Percentiles rank a stretch among this genome's conserved stretches.
Conservation (phyloP, 2,797 vertebrate genomes). For the Knipowitschia caucasica region DNA sequence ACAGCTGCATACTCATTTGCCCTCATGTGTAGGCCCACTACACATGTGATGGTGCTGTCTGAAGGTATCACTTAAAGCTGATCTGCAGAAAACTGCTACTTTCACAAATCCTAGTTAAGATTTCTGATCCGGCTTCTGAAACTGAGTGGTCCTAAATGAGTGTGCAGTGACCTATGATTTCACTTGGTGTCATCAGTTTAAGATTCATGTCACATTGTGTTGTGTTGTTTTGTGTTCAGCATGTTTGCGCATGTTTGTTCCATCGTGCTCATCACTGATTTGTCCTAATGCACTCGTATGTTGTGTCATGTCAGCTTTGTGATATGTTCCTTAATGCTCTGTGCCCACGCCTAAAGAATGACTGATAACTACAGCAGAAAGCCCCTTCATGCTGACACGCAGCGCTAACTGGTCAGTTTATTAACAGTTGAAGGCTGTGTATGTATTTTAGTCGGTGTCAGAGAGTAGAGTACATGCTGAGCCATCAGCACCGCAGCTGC, state of each 20-base stretch:
- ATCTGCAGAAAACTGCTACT: conserved; percentile 29
- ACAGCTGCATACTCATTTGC: conserved; percentile 79
- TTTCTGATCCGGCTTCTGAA: background rate
- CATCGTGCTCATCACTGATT: conserved; percentile 38
- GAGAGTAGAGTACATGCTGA: conserved; percentile 40
- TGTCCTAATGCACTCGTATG: conserved; percentile 3
- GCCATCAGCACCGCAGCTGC: conserved; percentile 50
- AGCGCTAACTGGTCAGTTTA: conserved; percentile 35
- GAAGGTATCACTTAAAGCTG: conserved; percentile 35
- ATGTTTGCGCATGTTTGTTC: conserved; percentile 41
- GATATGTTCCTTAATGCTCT: conserved; percentile 29
- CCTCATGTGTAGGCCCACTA: conserved; percentile 27
- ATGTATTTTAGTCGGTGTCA: conserved; percentile 37
- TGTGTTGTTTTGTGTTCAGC: conserved; percentile 43
- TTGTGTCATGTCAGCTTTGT: conserved; percentile 12
- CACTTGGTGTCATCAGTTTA: conserved; percentile 57
- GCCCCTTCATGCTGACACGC: conserved; percentile 8
- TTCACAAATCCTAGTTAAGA: background rate
- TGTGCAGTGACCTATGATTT: conserved; percentile 69
- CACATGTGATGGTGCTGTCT: too few relatives aligned
- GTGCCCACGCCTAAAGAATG: conserved; percentile 13
- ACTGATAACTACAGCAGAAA: conserved; percentile 1
- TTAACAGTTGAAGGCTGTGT: conserved; percentile 39
- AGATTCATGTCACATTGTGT: conserved; percentile 56
- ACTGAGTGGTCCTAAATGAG: conserved; percentile 66